Base-by-base conservation (phyloP, 2,113 vertebrate genomes). In the Mesembrinibis cayennensis region DNA sequence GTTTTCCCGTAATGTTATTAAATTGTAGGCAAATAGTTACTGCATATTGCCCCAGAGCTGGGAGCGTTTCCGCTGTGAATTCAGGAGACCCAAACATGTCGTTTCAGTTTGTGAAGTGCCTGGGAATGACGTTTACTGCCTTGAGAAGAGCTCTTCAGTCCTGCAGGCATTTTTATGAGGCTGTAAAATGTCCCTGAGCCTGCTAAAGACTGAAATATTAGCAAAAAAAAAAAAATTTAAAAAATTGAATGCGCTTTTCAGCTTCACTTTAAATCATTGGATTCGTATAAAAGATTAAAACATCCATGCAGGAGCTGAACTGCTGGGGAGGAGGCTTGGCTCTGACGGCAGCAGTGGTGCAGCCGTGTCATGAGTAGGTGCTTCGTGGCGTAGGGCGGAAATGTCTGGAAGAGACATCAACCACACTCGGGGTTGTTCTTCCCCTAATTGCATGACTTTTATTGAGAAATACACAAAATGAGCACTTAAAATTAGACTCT, bases 401-500 rank as follows among this genome's bases (percentile, higher is more conserved):
- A 72, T 30, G 58, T 32, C 82, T 95, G 77, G 70, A 92, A 87
- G 74, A 96, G 61, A 69, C 44, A 89, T 22, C 62, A 86, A 4
- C 66, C 66, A 87, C 44, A 69, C 20, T 47, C 4, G 4, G 72
- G 49, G 82, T 88, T 81, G 65, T 71, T 95, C 78, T 77, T 95
- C 67, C 38, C 66, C 66, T 94, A 87, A 91, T 76, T 92, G 82
- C 53, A 34, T 27, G 62, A 91, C 30, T 96, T 94, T 77, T 87
- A 62, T 74, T 32, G 67, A 93, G 70, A n/a, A 87, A 89, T 72
- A 79, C 29, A 58, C 81, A 89, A 82, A 94, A 87, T 0, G 10
- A 94, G 78, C 84, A 71, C 89, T 96, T 89, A 94, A 89, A 95
- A 95, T 97, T 70, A 95, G 66, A 71, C 26, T 93, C 36, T 50